phyloP scores from a whole-genome alignment of 2,797 vertebrate genomes.

The Acanthornis magna region DNA sequence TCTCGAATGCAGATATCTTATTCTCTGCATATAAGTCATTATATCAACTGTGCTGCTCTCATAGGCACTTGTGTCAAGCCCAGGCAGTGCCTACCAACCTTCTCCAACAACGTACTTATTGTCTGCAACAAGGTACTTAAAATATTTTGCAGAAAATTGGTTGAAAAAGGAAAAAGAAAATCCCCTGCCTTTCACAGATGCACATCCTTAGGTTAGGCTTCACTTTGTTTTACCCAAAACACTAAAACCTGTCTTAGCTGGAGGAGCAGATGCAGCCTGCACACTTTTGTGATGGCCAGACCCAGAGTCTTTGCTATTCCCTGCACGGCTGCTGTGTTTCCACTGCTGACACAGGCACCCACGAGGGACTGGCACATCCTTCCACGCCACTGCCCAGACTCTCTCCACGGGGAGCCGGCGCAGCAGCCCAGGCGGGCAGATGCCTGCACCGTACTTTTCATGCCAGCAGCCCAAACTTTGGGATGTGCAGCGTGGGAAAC shows the following conservation, averaged over 20 bases:
- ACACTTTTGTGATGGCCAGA: background rate
- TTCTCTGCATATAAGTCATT: background rate
- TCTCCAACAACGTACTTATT: background rate
- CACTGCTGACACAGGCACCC: background rate
- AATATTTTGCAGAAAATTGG: background rate
- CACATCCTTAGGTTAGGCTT: background rate
- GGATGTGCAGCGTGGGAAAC: background rate
- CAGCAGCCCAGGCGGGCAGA: background rate
- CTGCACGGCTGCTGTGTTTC: background rate
- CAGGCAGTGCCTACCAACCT: background rate
- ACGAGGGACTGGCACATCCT: accelerated
- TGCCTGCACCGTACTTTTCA: background rate
- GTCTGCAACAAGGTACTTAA: background rate
- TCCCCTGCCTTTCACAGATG: background rate
- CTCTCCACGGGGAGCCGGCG: background rate
- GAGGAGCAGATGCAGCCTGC: background rate
- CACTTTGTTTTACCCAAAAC: background rate
- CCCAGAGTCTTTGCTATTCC: background rate
- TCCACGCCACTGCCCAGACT: accelerated
- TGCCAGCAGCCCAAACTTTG: background rate
- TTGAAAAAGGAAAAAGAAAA: background rate
- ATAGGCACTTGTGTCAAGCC: background rate
- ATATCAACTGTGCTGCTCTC: background rate
- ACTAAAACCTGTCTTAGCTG: background rate
- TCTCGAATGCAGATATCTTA: background rate